These are phyloP conservation scores for Meta bourneti DNA, from an alignment of 2,888 invertebrate genomes.

Conservation along the genomic window DNA sequence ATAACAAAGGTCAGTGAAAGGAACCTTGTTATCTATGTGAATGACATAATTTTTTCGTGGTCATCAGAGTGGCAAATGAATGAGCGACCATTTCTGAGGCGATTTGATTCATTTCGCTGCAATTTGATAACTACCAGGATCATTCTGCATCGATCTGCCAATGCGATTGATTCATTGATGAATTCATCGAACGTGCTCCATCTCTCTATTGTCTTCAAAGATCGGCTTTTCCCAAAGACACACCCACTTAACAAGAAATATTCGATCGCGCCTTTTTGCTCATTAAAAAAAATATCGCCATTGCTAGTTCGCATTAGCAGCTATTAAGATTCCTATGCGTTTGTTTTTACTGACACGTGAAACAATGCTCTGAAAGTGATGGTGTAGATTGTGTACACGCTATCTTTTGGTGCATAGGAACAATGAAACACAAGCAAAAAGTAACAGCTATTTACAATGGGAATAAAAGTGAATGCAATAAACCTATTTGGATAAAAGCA, in stretches of 20 bases:
- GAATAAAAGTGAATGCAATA: not conserved
- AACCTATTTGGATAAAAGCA: not conserved
- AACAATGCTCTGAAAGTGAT: constrained; percentile 24
- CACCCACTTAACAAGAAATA: constrained; percentile 8
- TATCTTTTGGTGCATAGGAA: not conserved
- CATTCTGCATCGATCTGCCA: not conserved
- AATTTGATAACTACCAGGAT: too few species aligned
- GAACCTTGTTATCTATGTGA: too few species aligned
- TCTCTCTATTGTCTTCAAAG: not conserved
- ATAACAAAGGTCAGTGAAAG: too few species aligned
- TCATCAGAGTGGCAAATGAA: too few species aligned
- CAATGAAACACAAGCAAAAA: constrained; percentile 6
- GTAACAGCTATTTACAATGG: not conserved
- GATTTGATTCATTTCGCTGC: too few species aligned
- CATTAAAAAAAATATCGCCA: not conserved
- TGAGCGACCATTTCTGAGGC: too few species aligned
- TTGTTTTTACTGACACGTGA: not conserved
- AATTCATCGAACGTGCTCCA: not conserved
- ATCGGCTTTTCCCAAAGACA: not conserved
- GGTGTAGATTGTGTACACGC: constrained; percentile 12
- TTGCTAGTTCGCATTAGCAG: constrained; percentile 10
- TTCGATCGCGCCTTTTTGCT: not conserved
- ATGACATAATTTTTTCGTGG: too few species aligned
- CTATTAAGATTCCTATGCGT: constrained; percentile 25
- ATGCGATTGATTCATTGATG: not conserved